Percentiles rank a stretch among this genome's conserved stretches.
phyloP scores from a whole-genome alignment of 2,113 vertebrate genomes.

The Nibea albiflora region DNA sequence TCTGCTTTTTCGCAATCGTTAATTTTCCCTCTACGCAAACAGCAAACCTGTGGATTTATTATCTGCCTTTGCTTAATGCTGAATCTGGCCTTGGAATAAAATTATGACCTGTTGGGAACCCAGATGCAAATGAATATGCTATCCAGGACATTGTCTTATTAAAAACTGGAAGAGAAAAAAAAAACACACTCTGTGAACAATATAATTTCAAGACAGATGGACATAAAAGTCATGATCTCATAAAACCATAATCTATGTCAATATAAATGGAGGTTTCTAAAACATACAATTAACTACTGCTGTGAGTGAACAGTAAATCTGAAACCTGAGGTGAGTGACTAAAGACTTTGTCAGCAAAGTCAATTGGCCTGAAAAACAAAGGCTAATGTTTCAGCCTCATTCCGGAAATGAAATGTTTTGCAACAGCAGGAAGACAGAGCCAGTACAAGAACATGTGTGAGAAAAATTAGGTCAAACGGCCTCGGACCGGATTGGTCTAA shows the following conservation, averaged over 20 bases:
- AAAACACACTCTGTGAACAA: not conserved
- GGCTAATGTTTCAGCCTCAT: conserved; percentile 69
- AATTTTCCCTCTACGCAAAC: not conserved
- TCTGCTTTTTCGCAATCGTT: conserved; percentile 6
- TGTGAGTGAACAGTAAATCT: conserved; percentile 39
- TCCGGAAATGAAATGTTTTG: conserved; percentile 81
- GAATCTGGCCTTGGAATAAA: conserved; percentile 14
- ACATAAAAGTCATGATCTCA: conserved; percentile 40
- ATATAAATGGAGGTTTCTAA: conserved; percentile 35
- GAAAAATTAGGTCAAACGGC: conserved; percentile 48
- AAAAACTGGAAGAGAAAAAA: not conserved
- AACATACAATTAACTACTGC: conserved; percentile 35
- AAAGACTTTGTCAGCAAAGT: conserved; percentile 72
- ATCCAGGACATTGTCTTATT: conserved; percentile 13
- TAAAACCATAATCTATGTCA: conserved; percentile 34
- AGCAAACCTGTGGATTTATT: conserved; percentile 11
- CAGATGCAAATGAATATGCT: conserved; percentile 21
- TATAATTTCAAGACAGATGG: conserved; percentile 36
- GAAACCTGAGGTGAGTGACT: conserved; percentile 51
- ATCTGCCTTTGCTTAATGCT: conserved; percentile 6
- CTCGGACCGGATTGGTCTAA: conserved; percentile 34
- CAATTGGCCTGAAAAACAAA: conserved; percentile 71
- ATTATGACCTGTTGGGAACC: conserved; percentile 16
- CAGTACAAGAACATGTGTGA: conserved; percentile 58
- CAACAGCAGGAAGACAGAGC: conserved; percentile 67